These are phyloP conservation scores for Allygus modestus DNA, from an alignment of 2,888 invertebrate species.

Conservation along the genomic window DNA sequence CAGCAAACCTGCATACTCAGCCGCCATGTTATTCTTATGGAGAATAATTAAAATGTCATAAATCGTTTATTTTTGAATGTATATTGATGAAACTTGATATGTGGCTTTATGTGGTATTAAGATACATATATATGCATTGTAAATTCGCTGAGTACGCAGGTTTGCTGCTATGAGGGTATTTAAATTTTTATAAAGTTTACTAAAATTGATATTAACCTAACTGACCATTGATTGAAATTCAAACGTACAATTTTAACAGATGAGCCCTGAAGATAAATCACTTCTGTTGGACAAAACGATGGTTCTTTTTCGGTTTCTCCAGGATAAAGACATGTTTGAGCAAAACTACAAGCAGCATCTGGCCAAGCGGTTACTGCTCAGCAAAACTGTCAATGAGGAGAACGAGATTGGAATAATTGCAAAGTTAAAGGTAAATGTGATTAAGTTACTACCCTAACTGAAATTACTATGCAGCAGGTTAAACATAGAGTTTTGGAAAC, in stretches of 20 bases:
- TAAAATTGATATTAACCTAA: too few species aligned
- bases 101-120: too few species aligned
- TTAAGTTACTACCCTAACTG: neutral
- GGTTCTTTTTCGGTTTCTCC: slow-evolving; percentile 98
- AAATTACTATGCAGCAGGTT: neutral
- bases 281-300: slow-evolving; percentile 98
- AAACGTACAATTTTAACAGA: slow-evolving; percentile 81
- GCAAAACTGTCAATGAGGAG: slow-evolving; percentile 99
- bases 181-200: too few species aligned
- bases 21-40: too few species aligned
- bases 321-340: slow-evolving; percentile 99
- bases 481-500: neutral
- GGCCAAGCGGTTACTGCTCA: slow-evolving; percentile 96
- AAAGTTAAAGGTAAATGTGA: slow-evolving; percentile 92
- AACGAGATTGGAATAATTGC: slow-evolving; percentile 99
- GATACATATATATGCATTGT: too few species aligned
- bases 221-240: too few species aligned
- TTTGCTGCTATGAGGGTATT: too few species aligned
- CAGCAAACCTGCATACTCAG: too few species aligned
- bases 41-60: too few species aligned
- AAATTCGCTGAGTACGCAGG: too few species aligned
- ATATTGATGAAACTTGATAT: too few species aligned
- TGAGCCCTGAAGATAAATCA: slow-evolving; percentile 99
- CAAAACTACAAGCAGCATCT: slow-evolving; percentile 99
- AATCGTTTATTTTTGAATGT: too few species aligned